Evolutionary conservation across 64 coral and sea anemone species (phyloP), one percentile per base, ranked within the genome.

Genomic region (Anthopleura sola): DNA sequence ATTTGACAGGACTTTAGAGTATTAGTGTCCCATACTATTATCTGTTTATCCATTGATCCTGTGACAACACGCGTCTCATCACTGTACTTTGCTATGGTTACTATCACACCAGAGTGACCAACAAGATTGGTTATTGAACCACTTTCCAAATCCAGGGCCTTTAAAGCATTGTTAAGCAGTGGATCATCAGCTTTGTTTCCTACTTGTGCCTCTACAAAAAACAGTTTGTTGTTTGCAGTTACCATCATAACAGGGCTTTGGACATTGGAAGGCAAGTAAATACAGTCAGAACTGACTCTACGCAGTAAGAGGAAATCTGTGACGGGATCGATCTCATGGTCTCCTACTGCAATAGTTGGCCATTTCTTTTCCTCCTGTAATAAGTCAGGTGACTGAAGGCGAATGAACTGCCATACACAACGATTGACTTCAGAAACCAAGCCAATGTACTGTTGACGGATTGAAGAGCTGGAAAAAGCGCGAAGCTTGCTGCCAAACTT

Each of bases 21-120:
- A 11, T 80, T 85, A 44, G 78, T 85, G 76, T 99, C 93, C 92
- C 97, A 99, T 23, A 95, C 78, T 24, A 99, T 74, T 19, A 95
- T 36, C 36, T 91, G 84, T 85, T 86, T 95, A 37, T 99, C 97
- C 83, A 94, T 94, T n/a, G 97, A 99, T n/a, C 89, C 93, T 54
- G 97, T 91, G n/a, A 92, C 37, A 21, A 99, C 87, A 80, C 68
- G 76, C 0, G 16, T 5, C 12, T 82, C 57, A 54, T 48, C 83
- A 37, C 32, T 87, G 32, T 79, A n/a, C 15, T 44, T 40, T 56
- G 40, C 82, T 23, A 99, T 78, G 8, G 84, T 83, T 50, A 99
- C 62, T 20, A 95, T 69, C 24, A 85, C 57, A 24, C 86, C 93
- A 23, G 92, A 76, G 68, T 99, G 97, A 28, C 97, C 97, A 87